Evolutionary conservation across 2,888 invertebrate genomes (phyloP), one percentile per base, ranked within the genome.

Genomic region (Cheilosia impressa): DNA sequence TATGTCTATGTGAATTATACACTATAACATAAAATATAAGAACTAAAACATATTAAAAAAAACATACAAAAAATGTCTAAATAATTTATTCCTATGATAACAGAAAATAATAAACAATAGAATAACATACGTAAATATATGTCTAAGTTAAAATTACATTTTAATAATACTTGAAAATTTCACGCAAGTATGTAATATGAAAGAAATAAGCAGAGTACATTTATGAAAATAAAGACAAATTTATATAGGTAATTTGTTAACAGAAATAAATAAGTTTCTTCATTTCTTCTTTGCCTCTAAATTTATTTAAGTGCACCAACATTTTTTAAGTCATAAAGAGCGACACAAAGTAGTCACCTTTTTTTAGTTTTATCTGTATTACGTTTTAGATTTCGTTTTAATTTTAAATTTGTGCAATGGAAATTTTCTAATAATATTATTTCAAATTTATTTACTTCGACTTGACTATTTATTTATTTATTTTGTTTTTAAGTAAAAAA

Each of bases 91-190:
- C 13, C 38, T 38, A 38, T 69, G 10, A 50, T 58, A 69, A 58
- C 34, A 77, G 10, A 31, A 68, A 75, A 66, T 47, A 45, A 55
- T 45, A 15, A 31, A 9, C 24, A 10, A 19, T 43, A 17, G 7
- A 47, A 27, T 58, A 66, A 41, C 19, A 41, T 57, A 43, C 24
- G 50, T 34, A 22, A 13, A 34, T 60, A 43, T 53, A 69, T 10
- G 62, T 17, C 41, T 60, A 63, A 71, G 34, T 43, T 69, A 78
- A 75, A 43, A 58, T 50, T 80, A 71, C 60, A 52, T 58, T 69
- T 65, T 52, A 63, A 84, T 80, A 84, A 84, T 84, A 84, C 80
- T 84, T 69, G 57, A 79, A 69, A 79, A 79, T 45, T 76, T 19
- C 52, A 76, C 17, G 19, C 60, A 43, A 66, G 24, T 45, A 60